A percentile compares a stretch with the other conserved stretches of the same genome.
These are phyloP conservation scores for Callosobruchus maculatus DNA, from an alignment of 2,888 invertebrate species.

Conservation along the genomic window DNA sequence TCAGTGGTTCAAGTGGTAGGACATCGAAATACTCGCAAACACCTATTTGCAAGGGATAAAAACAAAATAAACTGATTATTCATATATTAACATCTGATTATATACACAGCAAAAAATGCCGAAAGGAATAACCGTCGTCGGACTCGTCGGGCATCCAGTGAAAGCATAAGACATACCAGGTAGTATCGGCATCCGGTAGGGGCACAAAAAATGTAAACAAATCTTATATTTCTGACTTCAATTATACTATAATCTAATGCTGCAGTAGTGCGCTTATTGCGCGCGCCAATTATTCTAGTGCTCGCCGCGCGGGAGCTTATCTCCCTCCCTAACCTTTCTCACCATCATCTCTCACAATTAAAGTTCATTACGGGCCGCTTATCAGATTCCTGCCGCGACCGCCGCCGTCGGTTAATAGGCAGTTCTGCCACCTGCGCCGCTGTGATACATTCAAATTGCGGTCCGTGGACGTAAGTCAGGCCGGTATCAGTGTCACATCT, in stretches of 20 bases:
- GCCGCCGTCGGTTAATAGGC: background rate
- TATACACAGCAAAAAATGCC: too few species aligned
- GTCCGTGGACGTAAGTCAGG: background rate
- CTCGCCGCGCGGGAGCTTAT: background rate
- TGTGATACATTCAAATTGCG: background rate
- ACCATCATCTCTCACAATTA: background rate
- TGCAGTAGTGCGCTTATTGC: background rate
- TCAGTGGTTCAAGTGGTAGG: too few species aligned
- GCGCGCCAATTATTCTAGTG: background rate
- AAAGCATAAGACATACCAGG: too few species aligned
- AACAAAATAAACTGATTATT: too few species aligned
- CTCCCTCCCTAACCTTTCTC: background rate
- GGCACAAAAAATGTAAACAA: background rate
- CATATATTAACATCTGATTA: too few species aligned
- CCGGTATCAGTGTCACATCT: background rate
- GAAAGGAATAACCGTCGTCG: too few species aligned
- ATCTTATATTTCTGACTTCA: too few species aligned
- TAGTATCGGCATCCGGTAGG: too few species aligned
- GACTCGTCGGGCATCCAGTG: too few species aligned
- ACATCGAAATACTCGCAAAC: too few species aligned
- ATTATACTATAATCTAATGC: too few species aligned
- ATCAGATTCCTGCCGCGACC: background rate
- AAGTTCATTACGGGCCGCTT: background rate
- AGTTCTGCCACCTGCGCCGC: background rate
- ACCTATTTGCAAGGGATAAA: too few species aligned